Evolutionary conservation across 2,113 vertebrate species (phyloP), one percentile per base, ranked within the genome.

Genomic region (Smithornis capensis): DNA sequence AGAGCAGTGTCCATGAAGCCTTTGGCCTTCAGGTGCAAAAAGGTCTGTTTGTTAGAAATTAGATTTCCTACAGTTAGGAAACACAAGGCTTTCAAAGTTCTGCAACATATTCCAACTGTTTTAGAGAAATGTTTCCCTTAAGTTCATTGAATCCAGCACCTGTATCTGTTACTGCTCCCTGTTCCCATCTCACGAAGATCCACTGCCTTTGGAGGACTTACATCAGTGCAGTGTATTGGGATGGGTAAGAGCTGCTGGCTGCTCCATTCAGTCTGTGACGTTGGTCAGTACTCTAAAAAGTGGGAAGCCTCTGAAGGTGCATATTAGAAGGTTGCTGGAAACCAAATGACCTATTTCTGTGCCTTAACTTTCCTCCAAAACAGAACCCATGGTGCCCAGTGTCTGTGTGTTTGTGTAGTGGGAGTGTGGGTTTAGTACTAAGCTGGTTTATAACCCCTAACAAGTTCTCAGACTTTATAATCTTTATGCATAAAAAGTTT

Each of bases 81-180:
- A 42, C 15, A 22, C 1, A 17, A 67, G 1, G 2, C 65, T 81
- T 82, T 52, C 40, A n/a, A 35, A 81, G 22, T 75, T 78, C 33
- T 87, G n/a, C 28, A 45, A 0, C 1, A 0, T 17, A 5, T 40
- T 78, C 50, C 4, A 9, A 0, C 22, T 21, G 22, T 63, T 83
- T 78, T 91, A 33, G 42, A 71, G 57, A 81, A 59, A 14, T 9
- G 9, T 82, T 81, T 69, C 16, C 6, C 45, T 89, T 44, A 37
- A 21, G 23, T 14, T 28, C 21, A 10, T 4, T 44, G 45, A 42
- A 77, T 44, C 9, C 55, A 83, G 6, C 9, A 5, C 50, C 63
- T 53, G 19, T 65, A 9, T 47, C 81, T 89, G 31, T 76, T 60
- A 4, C 42, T 67, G 52, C 22, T 78, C 79, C 3, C 40, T 33